Evolutionary conservation across 1,140 invertebrate genomes (phyloP).

Genomic region (Drosophila grimshawi): DNA sequence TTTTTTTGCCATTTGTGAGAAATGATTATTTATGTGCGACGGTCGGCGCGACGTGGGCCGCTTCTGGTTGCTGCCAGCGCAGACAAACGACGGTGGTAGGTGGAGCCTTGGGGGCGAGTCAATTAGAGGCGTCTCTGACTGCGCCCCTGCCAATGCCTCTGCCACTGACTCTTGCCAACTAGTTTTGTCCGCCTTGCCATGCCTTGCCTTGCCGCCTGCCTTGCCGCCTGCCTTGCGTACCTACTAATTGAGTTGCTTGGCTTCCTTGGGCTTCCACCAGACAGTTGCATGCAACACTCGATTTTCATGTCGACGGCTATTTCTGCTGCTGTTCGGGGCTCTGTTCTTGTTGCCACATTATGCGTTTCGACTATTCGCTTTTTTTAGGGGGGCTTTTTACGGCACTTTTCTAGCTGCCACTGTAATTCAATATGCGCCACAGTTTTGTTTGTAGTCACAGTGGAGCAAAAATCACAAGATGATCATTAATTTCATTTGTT

Average conservation of each 20-base stretch:
- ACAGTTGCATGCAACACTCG: constrained; percentile 43
- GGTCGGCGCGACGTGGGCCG: constrained; percentile 20
- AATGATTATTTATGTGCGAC: constrained; percentile 62
- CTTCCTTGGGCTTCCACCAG: constrained; percentile 57
- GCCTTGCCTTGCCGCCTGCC: no score
- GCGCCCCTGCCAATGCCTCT: no score
- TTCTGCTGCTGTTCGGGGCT: neutral
- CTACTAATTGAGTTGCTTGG: constrained; percentile 80
- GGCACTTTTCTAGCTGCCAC: constrained; percentile 41
- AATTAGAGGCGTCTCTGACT: neutral
- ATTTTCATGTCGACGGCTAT: constrained; percentile 11
- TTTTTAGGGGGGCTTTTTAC: constrained; percentile 21
- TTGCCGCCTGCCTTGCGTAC: neutral
- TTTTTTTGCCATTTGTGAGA: constrained; percentile 51
- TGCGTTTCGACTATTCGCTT: constrained; percentile 26
- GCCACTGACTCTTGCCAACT: constrained; percentile 4
- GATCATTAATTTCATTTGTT: no score
- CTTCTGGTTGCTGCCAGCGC: constrained; percentile 3
- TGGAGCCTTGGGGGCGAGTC: constrained; percentile 41
- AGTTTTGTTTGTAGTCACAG: constrained; percentile 21
- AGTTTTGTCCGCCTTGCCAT: constrained; percentile 28
- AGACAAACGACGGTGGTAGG: constrained; percentile 26
- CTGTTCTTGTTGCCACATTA: constrained; percentile 13
- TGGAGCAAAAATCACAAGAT: constrained; percentile 5
- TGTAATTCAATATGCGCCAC: constrained; percentile 49